Conservation (phyloP, 2,113 vertebrate species). For the Sinocyclocheilus anophthalmus region DNA sequence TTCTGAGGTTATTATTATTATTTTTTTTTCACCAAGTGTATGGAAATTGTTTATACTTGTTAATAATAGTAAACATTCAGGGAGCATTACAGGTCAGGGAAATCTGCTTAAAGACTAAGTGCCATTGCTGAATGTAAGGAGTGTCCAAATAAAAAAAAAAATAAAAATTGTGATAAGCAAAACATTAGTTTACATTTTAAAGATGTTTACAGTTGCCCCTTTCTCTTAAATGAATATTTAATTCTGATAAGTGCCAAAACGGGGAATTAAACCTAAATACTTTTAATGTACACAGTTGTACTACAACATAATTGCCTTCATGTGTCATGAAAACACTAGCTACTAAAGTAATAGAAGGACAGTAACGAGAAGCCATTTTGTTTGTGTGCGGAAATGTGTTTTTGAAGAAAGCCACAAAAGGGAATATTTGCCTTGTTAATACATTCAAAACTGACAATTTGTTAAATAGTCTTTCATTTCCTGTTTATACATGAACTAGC, state of each 20-base stretch:
- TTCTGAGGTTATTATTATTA: not conserved
- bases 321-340: constrained; percentile 12
- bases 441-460: not conserved
- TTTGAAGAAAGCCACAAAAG: constrained; percentile 26
- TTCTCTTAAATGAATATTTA: constrained; percentile 48
- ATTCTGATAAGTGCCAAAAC: constrained; percentile 54
- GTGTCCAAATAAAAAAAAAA: constrained; percentile 39
- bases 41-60: constrained; percentile 20
- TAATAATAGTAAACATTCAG: constrained; percentile 47
- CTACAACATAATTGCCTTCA: constrained; percentile 45
- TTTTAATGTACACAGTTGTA: constrained; percentile 11
- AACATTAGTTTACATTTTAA: constrained; percentile 59
- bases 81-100: constrained; percentile 54
- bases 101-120: constrained; percentile 62
- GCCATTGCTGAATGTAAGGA: constrained; percentile 64
- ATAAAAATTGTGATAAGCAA: constrained; percentile 11
- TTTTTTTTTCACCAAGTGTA: not conserved
- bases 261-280: not conserved
- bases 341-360: constrained; percentile 21
- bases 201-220: constrained; percentile 57
- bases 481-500: not conserved
- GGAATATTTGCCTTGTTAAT: constrained; percentile 28
- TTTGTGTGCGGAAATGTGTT: not conserved
- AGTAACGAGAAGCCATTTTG: constrained; percentile 38
- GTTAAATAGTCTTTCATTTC: constrained; percentile 7